Evolutionary conservation across 2,797 vertebrate genomes (phyloP).

Genomic region (Aplochiton taeniatus): DNA sequence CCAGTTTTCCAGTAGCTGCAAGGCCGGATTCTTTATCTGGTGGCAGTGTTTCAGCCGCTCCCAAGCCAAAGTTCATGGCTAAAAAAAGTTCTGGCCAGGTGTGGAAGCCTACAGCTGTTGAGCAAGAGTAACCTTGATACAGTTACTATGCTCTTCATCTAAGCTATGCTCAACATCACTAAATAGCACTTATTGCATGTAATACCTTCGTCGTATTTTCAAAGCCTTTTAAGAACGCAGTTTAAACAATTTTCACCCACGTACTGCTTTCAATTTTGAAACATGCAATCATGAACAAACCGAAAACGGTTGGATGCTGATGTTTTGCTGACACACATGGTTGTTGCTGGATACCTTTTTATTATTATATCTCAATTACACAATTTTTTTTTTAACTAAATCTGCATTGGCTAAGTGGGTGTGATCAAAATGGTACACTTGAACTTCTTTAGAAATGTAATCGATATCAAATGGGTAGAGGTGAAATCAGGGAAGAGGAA

Average conservation of each 20-base stretch:
- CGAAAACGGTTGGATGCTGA: too few relatives aligned
- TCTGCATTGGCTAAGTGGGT: background rate
- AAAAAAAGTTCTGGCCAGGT: conserved; percentile 93
- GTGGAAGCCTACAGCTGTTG: conserved; percentile 88
- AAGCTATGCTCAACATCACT: conserved; percentile 56
- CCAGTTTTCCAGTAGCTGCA: conserved; percentile 72
- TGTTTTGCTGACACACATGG: too few relatives aligned
- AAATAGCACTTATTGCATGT: conserved; percentile 28
- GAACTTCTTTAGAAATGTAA: conserved; percentile 1
- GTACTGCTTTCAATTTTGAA: too few relatives aligned
- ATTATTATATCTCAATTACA: too few relatives aligned
- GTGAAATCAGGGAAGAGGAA: conserved; percentile 6
- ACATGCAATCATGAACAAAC: too few relatives aligned
- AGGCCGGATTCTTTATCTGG: conserved; percentile 79
- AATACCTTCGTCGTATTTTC: conserved; percentile 27
- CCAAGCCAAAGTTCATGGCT: conserved; percentile 95
- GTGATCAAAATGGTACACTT: conserved; percentile 11
- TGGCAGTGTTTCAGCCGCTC: conserved; percentile 74
- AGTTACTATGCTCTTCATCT: conserved; percentile 56
- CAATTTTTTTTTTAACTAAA: too few relatives aligned
- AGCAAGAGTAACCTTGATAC: conserved; percentile 77
- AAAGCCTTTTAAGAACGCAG: conserved; percentile 23
- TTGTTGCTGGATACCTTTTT: too few relatives aligned
- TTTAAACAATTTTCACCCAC: conserved; percentile 8
- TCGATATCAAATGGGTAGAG: background rate